A percentile compares a stretch with the other conserved stretches of the same genome.
Conservation (phyloP, 2,797 vertebrate genomes). For the Rhincodon typus region DNA sequence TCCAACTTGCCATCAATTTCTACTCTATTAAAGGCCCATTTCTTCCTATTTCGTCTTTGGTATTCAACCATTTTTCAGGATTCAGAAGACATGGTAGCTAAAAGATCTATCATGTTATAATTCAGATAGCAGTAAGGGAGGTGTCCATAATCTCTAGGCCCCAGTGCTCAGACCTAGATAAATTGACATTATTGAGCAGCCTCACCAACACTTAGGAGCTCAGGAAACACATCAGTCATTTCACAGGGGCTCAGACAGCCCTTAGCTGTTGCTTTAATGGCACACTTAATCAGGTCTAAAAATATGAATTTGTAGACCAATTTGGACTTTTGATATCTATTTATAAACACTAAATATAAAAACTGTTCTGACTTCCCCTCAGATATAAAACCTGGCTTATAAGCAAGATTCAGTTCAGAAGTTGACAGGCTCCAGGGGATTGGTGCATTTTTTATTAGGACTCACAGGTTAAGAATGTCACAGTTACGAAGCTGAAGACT, state of each 20-base stretch:
- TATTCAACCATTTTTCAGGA: neutral
- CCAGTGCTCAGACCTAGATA: neutral
- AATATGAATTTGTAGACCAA: neutral
- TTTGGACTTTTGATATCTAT: neutral
- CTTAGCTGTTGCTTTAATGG: neutral
- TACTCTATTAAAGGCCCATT: too few species aligned
- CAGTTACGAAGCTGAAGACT: neutral
- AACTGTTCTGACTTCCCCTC: neutral
- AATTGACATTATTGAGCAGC: neutral
- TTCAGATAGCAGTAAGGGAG: neutral
- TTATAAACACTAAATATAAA: constrained; percentile 16
- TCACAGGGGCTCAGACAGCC: neutral
- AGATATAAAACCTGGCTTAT: neutral
- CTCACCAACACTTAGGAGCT: neutral
- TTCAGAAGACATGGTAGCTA: neutral
- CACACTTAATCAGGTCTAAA: neutral
- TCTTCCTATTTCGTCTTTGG: too few species aligned
- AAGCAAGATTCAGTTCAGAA: neutral
- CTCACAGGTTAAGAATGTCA: neutral
- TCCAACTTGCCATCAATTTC: too few species aligned
- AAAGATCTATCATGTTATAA: neutral
- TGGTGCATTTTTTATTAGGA: neutral
- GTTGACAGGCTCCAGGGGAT: neutral
- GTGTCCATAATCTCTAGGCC: neutral
- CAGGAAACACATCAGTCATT: neutral